phyloP scores from a whole-genome alignment of 2,113 vertebrate genomes.

The Petrocephalus zakoni region DNA sequence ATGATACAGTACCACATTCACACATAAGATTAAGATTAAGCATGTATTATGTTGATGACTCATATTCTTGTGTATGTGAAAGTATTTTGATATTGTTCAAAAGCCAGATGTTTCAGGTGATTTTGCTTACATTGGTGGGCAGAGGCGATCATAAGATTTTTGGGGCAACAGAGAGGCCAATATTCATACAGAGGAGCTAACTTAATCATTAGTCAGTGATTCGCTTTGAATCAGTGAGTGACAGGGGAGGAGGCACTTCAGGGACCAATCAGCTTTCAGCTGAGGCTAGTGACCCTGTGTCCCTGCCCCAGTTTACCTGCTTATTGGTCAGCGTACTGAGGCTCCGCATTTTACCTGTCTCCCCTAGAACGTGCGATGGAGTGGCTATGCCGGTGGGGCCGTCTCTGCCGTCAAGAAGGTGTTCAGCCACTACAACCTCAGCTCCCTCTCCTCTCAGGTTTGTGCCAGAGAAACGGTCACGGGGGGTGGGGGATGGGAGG shows the following conservation, averaged over 20 bases:
- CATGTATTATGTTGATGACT: background rate
- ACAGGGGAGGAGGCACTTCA: background rate
- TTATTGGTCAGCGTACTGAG: background rate
- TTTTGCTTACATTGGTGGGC: background rate
- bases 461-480: background rate
- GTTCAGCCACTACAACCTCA: slow-evolving; percentile 27
- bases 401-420: slow-evolving; percentile 30
- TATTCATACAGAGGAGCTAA: background rate
- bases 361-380: slow-evolving; percentile 27
- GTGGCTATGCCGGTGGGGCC: slow-evolving; percentile 18
- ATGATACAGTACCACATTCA: background rate
- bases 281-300: background rate
- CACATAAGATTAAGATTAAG: slow-evolving; percentile 25
- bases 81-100: background rate
- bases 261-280: background rate
- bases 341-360: slow-evolving; percentile 24
- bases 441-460: slow-evolving; percentile 29
- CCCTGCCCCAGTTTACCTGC: background rate
- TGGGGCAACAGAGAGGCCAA: background rate
- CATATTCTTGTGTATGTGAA: background rate
- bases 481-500: background rate
- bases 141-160: background rate
- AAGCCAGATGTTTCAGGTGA: background rate
- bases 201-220: background rate
- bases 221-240: background rate